Evolutionary conservation across 2,888 invertebrate species (phyloP), one percentile per base, ranked within the genome.

Genomic region (Metopia argyrocephala): DNA sequence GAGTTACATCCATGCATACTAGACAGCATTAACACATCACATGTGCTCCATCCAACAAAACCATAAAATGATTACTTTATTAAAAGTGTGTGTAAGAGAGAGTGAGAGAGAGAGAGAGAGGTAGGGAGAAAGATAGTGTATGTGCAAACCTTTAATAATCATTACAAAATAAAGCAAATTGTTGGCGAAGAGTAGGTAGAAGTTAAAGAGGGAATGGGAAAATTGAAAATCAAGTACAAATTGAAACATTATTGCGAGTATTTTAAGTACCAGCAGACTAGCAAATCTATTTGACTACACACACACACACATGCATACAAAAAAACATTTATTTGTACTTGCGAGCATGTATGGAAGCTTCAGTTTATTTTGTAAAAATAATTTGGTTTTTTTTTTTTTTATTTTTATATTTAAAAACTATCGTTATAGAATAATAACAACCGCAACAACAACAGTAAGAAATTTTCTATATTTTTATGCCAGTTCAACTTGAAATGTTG

Each of bases 401-500:
- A 9, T 38, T 9, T 12, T 38, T 38, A 12, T 38, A 38, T 38
- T 38, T 38, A n/a, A n/a, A n/a, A n/a, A n/a, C n/a, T n/a, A n/a
- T n/a, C 38, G 15, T 38, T 38, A 38, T 12, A 31, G 12, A 31
- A 31, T 2, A 31, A 28, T 7, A 2, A 31, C 38, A 38, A 38
- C 12, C 9, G 15, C 38, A 38, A 38, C 15, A 38, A 12, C 15
- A 15, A 38, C 15, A 12, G 15, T 38, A 59, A 28, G 54, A 68
- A 68, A n/a, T 66, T 66, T 50, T 61, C 61, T 46, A 38, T 61
- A 68, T 52, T 76, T 76, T 52, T 76, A 76, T 78, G 79, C 69
- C 74, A 78, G 81, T 81, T 78, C 81, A 78, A 81, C 81, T 81
- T 81, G 81, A 81, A 81, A 81, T 81, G 81, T 81, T 81, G 81